Base-by-base conservation (phyloP, 1,140 invertebrate species). In the Pantala flavescens region DNA sequence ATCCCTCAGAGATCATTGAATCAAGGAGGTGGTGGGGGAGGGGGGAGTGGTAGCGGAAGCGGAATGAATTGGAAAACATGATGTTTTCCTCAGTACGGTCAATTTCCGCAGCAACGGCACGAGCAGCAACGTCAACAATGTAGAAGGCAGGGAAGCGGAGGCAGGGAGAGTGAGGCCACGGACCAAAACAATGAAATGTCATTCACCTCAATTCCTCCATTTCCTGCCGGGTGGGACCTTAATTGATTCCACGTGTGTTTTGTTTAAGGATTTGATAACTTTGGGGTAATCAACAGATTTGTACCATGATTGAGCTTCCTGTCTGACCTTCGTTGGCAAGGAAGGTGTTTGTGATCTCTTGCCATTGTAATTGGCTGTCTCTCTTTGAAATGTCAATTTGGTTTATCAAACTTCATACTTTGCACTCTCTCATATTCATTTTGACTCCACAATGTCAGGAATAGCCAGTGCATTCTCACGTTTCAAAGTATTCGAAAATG, bases 1-100 rank as follows among this genome's bases (percentile, higher is more conserved):
- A 96, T 98, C 78, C 93, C 94, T n/a, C 87, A 87, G 43, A 23
- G 71, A n/a, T 55, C 71, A 23, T 23, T 74, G 55, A 23, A 36
- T 72, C 74, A 75, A 24, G 55, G 70, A 16, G 49, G 49, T 16
- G 16, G 71, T 23, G 71, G 71, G 23, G 55, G 70, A 2, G 49
- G 49, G 49, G 23, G 71, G 12, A 23, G 71, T 19, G 49, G 49
- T 63, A 63, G 49, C 12, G 49, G 49, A 63, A 21, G 49, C 28
- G 49, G 73, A 10, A 75, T 75, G 74, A 75, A 75, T 36, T 75
- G 74, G 74, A 75, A 75, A 36, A 72, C 74, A 63, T 75, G 74
- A 75, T 75, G 43, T 74, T 49, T 70, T 24, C 73, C 73, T 36
- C 55, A 24, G 49, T 43, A n/a, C 23, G 16, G 23, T 3, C 36